Evolutionary conservation across 2,888 invertebrate genomes (phyloP), one percentile per base, ranked within the genome.

Genomic region (Cheilosia grossa): DNA sequence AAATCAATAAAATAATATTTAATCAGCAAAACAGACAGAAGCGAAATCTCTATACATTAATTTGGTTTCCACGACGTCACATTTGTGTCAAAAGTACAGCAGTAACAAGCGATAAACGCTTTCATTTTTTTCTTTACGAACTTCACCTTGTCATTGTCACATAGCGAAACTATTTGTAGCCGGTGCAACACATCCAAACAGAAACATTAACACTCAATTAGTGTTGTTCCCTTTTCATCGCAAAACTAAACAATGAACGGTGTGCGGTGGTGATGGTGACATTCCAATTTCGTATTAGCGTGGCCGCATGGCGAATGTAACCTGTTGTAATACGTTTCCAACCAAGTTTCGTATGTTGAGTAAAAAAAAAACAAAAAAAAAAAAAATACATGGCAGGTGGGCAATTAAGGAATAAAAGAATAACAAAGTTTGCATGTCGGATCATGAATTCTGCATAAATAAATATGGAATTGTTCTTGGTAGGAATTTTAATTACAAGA

Each of bases 141-240:
- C 79, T 79, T 73, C 72, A 79, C 72, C 66, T 79, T 79, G 72
- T 78, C 79, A 51, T 79, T 79, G 72, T 70, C 72, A 51, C 64
- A 33, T 17, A 27, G 58, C 42, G 15, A 56, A 56, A 74, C 56
- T 49, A 15, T 47, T 49, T 49, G 56, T 63, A 49, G 15, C 56
- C 51, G 21, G 42, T 47, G 59, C 21, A 10, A 58, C 53, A 33
- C 40, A 59, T 70, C 27, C 27, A 63, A 58, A 72, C 63, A 64
- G 72, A 72, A 51, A 13, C 56, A 73, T 79, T 73, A 64, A 73
- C 79, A 72, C 59, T 59, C 59, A 66, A 79, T 79, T 79, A 72
- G 59, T 30, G 59, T 17, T 44, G 30, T 79, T 72, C 56, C 13
- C 44, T 61, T 67, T 67, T 61, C 37, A 21, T 67, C 37, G 33